Conservation (phyloP, 2,797 vertebrate genomes). For the Tympanoctomys barrerae region DNA sequence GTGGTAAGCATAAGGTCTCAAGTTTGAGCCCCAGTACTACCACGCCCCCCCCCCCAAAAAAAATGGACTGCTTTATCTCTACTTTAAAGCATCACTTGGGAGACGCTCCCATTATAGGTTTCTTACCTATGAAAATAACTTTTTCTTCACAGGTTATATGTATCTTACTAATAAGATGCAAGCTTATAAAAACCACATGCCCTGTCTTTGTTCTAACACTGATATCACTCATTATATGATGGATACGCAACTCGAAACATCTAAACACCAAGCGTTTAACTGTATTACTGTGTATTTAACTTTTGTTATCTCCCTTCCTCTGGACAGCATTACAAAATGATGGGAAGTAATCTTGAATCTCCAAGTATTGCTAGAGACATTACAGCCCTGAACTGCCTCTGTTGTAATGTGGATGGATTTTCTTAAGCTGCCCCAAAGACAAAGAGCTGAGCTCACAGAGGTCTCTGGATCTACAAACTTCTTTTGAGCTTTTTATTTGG, state of each 20-base stretch:
- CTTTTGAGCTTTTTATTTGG: background rate
- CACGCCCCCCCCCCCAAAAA: too few relatives aligned
- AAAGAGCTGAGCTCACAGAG: constrained; percentile 26
- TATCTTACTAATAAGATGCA: background rate
- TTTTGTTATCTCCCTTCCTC: constrained; percentile 46
- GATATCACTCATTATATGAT: background rate
- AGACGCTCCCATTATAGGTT: background rate
- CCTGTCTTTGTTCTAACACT: background rate
- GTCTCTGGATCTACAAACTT: background rate
- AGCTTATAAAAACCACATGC: background rate
- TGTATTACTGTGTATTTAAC: constrained; percentile 47
- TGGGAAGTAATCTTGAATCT: constrained; percentile 7
- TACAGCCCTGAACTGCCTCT: constrained; percentile 20
- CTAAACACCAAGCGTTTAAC: background rate
- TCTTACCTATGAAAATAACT: constrained; percentile 23
- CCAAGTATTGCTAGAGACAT: background rate
- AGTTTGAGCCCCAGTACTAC: too few relatives aligned
- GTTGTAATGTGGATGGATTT: background rate
- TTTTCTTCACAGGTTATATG: background rate
- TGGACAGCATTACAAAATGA: constrained; percentile 39
- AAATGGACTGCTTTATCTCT: background rate
- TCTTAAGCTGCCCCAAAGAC: constrained; percentile 23
- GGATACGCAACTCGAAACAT: background rate
- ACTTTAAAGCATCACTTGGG: background rate
- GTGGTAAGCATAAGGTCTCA: too few relatives aligned